phyloP scores from a whole-genome alignment of 1,140 invertebrate species.

The Caenorhabditis tropicalis region DNA sequence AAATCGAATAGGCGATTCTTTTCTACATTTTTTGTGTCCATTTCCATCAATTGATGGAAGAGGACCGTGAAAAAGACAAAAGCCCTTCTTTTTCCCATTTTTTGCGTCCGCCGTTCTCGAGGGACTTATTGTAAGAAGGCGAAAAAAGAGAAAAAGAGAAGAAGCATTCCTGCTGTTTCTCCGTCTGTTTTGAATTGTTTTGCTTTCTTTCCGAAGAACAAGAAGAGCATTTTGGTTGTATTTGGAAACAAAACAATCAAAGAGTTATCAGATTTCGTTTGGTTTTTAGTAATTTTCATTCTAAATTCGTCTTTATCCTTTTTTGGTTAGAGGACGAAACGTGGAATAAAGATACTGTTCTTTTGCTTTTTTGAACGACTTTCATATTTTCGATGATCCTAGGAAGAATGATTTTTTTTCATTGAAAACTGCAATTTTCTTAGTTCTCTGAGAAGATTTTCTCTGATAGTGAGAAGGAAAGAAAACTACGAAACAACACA shows the following conservation, averaged over 20 bases:
- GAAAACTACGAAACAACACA: not conserved
- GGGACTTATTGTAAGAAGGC: slow-evolving; percentile 39
- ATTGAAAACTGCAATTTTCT: too few relatives aligned
- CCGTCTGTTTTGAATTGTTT: not conserved
- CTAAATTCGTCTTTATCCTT: not conserved
- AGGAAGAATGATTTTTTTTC: too few relatives aligned
- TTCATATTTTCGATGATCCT: too few relatives aligned
- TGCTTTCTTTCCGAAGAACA: too few relatives aligned
- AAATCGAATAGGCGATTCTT: slow-evolving; percentile 14
- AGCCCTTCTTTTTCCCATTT: not conserved
- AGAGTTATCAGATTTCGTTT: not conserved
- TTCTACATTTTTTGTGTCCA: not conserved
- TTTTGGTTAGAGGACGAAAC: too few relatives aligned
- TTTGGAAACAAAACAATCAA: slow-evolving; percentile 23
- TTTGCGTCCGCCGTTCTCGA: slow-evolving; percentile 33
- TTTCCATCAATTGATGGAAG: slow-evolving; percentile 14
- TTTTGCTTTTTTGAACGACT: too few relatives aligned
- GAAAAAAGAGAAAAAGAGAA: not conserved
- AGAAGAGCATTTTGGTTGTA: not conserved
- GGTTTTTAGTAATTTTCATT: not conserved
- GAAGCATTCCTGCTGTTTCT: slow-evolving; percentile 36
- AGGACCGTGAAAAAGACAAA: not conserved
- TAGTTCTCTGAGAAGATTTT: too few relatives aligned
- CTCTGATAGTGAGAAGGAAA: not conserved
- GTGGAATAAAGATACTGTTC: too few relatives aligned